Conservation (phyloP, 2,113 vertebrate genomes). For the Chamaea fasciata region DNA sequence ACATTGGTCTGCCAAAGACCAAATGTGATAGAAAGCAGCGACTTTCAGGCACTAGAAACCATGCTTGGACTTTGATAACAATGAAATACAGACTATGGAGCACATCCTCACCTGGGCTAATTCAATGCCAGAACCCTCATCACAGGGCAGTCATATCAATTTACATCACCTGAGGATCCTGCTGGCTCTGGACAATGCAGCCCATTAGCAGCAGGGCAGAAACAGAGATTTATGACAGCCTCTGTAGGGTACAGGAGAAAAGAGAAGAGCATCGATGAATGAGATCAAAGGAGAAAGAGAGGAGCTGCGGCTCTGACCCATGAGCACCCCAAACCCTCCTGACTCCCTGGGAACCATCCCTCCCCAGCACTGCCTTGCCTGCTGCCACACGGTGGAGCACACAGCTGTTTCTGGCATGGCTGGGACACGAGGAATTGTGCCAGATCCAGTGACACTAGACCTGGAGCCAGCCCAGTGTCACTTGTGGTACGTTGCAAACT, state of each 20-base stretch:
- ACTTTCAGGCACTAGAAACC: neutral
- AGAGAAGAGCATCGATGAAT: neutral
- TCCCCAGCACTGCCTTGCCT: neutral
- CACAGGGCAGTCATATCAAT: neutral
- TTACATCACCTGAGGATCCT: neutral
- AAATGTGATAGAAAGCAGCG: neutral
- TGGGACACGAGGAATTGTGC: neutral
- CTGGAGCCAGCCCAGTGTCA: neutral
- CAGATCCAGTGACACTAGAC: neutral
- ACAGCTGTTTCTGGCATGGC: neutral
- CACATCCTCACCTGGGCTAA: neutral
- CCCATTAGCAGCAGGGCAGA: neutral
- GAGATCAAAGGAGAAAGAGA: neutral
- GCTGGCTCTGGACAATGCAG: neutral
- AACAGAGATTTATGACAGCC: neutral
- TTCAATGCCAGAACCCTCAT: neutral
- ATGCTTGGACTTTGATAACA: constrained; percentile 14
- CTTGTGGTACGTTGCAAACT: neutral
- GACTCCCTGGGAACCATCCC: neutral
- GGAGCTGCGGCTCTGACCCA: neutral
- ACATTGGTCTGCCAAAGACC: neutral
- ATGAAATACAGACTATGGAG: neutral
- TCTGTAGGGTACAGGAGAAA: neutral
- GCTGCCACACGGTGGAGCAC: neutral
- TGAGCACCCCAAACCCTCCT: neutral